Percentiles rank a stretch among this genome's conserved stretches.
Evolutionary conservation across 2,888 invertebrate genomes (phyloP).

Genomic region (Dyspetes luteomarginatus): DNA sequence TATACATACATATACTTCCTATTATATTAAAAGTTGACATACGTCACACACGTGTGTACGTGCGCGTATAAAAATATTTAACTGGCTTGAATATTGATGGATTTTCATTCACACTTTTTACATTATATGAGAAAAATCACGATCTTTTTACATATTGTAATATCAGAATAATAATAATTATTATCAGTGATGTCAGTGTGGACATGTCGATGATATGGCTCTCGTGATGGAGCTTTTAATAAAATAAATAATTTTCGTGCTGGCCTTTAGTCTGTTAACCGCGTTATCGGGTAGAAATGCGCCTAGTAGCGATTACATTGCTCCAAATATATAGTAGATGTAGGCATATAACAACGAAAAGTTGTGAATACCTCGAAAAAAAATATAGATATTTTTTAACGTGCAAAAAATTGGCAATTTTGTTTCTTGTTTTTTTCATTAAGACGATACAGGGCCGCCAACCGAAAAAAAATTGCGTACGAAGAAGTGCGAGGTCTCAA

Average conservation of each 20-base stretch:
- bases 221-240: neutral
- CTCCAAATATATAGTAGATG: neutral
- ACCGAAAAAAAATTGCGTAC: neutral
- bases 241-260: neutral
- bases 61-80: neutral
- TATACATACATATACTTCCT: slow-evolving; percentile 19
- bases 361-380: neutral
- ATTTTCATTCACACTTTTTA: neutral
- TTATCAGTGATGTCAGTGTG: neutral
- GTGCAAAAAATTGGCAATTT: too few relatives aligned
- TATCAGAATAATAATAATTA: slow-evolving; percentile 14
- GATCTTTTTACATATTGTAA: neutral
- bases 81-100: slow-evolving; percentile 7
- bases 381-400: too few relatives aligned
- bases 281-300: neutral
- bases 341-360: neutral
- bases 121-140: neutral
- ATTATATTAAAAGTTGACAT: slow-evolving; percentile 48
- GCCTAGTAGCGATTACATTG: neutral
- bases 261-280: neutral
- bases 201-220: neutral
- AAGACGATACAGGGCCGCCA: neutral
- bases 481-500: slow-evolving; percentile 29
- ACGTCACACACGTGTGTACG: slow-evolving; percentile 5
- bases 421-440: too few relatives aligned